Evolutionary conservation across 2,888 invertebrate genomes (phyloP).

Genomic region (Troilus luridus): DNA sequence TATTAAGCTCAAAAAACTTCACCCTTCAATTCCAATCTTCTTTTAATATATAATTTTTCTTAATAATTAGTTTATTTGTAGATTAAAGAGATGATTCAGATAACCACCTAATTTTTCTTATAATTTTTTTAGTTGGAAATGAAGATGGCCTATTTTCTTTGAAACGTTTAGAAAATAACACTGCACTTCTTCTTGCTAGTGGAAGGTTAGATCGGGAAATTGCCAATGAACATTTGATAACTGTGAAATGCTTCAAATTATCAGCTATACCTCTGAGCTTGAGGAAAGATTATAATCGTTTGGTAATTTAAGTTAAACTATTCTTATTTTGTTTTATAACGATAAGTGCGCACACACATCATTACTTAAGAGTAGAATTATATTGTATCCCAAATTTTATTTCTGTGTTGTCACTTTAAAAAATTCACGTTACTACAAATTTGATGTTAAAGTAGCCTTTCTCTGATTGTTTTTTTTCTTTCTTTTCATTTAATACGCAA

Average conservation of each 20-base stretch:
- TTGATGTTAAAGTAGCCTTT: too few species aligned
- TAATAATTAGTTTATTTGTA: not conserved
- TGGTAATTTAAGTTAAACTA: slow-evolving; percentile 68
- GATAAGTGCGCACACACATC: not conserved
- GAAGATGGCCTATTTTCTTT: slow-evolving; percentile 77
- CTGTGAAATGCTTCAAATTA: slow-evolving; percentile 79
- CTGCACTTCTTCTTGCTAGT: slow-evolving; percentile 75
- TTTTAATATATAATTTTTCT: too few species aligned
- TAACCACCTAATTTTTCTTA: not conserved
- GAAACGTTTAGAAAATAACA: slow-evolving; percentile 76
- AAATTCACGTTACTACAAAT: too few species aligned
- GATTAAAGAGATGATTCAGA: not conserved
- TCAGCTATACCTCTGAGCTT: slow-evolving; percentile 66
- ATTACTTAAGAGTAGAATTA: not conserved
- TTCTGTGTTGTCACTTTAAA: too few species aligned
- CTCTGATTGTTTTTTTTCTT: too few species aligned
- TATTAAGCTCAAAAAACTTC: too few species aligned
- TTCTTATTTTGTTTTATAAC: not conserved
- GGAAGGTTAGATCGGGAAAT: slow-evolving; percentile 79
- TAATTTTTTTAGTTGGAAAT: slow-evolving; percentile 75
- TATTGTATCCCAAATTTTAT: too few species aligned
- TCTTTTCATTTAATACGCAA: too few species aligned
- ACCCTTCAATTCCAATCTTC: too few species aligned
- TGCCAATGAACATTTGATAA: slow-evolving; percentile 74
- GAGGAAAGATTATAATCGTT: slow-evolving; percentile 76